phyloP scores from a whole-genome alignment of 2,113 vertebrate species.

The Sclerurus mexicanus region DNA sequence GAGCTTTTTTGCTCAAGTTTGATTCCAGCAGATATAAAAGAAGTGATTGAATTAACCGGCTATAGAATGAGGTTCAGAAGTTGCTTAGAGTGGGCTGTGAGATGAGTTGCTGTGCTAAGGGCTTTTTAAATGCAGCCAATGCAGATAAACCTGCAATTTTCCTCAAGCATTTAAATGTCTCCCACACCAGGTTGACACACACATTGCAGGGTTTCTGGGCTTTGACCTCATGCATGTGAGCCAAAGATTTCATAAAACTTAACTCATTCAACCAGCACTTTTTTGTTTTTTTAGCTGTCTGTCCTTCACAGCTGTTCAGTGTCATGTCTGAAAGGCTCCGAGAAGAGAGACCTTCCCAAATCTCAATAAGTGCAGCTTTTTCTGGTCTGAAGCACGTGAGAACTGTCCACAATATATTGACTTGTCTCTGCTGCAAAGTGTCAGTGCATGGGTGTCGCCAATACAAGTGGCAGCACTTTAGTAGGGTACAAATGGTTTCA shows the following conservation, averaged over 20 bases:
- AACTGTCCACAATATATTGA: too few species aligned
- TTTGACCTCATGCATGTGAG: not conserved
- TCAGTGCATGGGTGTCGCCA: not conserved
- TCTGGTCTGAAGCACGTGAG: not conserved
- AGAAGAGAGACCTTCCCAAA: not conserved
- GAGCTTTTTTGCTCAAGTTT: slow-evolving; percentile 11
- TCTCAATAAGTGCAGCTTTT: not conserved
- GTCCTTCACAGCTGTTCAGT: not conserved
- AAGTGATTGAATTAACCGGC: slow-evolving; percentile 29
- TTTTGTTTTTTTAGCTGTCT: not conserved
- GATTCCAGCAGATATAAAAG: slow-evolving; percentile 48
- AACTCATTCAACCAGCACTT: not conserved
- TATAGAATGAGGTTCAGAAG: not conserved
- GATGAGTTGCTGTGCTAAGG: not conserved
- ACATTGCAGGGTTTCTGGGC: not conserved
- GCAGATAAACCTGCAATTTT: not conserved
- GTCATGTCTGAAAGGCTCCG: not conserved
- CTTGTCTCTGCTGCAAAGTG: not conserved
- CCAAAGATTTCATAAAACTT: not conserved
- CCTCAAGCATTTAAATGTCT: not conserved
- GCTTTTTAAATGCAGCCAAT: not conserved
- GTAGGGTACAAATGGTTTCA: not conserved
- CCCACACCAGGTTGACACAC: fast-evolving
- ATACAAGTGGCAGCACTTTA: not conserved
- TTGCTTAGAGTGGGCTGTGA: not conserved